Percentiles rank a stretch among this genome's conserved stretches.
phyloP scores from a whole-genome alignment of 2,113 vertebrate genomes.

The Dryoscopus gambensis region DNA sequence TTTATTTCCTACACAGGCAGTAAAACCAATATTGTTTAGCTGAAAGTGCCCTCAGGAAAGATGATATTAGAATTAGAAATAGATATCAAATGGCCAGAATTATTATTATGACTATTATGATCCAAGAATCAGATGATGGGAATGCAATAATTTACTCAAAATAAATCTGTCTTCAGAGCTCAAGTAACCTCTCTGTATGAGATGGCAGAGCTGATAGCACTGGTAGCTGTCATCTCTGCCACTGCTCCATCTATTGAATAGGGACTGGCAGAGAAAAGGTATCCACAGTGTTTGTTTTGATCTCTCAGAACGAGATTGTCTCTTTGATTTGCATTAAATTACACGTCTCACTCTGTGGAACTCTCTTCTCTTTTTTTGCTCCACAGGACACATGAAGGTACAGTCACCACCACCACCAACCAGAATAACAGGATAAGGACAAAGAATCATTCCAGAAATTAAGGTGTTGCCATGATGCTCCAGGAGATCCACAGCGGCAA shows the following conservation, averaged over 20 bases:
- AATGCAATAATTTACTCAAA: constrained; percentile 22
- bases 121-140: neutral
- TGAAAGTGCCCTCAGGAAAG: neutral
- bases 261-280: neutral
- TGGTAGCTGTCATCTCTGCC: neutral
- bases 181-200: neutral
- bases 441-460: neutral
- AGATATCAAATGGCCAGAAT: neutral
- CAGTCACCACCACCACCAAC: neutral
- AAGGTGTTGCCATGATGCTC: neutral
- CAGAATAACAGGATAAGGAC: neutral
- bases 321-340: neutral
- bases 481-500: neutral
- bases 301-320: neutral
- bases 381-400: neutral
- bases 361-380: neutral
- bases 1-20: constrained; percentile 23
- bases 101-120: neutral
- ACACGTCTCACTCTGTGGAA: neutral
- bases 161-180: neutral
- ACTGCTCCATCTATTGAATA: neutral
- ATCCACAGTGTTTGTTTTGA: neutral
- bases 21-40: constrained; percentile 9
- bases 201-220: neutral
- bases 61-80: neutral